Evolutionary conservation across 2,113 vertebrate genomes (phyloP), one percentile per base, ranked within the genome.

Genomic region (Smithornis capensis): DNA sequence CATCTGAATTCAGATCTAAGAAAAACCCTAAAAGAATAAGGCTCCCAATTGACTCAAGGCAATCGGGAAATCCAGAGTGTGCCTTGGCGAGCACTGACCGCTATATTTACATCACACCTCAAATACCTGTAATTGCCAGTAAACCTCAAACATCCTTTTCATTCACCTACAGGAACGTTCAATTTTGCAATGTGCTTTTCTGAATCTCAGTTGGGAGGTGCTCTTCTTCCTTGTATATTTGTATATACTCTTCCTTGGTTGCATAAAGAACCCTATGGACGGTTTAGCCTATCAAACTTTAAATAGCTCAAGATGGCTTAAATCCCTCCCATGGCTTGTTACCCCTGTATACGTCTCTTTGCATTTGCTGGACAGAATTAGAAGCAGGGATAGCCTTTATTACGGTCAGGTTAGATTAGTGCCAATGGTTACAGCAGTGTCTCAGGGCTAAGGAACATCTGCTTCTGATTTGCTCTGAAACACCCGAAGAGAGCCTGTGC

Each of bases 401-500:
- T 79, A 79, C 0, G 25, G 70, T 87, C 78, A 74, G 45, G 68
- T 80, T 57, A 76, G 63, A 81, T 89, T 50, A 94, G 90, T 8
- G 6, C 67, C 89, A 4, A 2, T 56, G n/a, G 69, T 57, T 79
- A 93, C 27, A 82, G 37, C 45, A 80, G 24, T 24, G 29, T 73
- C 78, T 81, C 49, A 73, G 53, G 83, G 80, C 83, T 74, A 79
- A 91, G 23, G 44, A 91, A 91, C 85, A 93, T 75, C 89, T 88
- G 91, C 86, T 93, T 74, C 57, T 69, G 63, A 73, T 94, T 76
- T 88, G 31, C n/a, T 73, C 65, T 85, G 44, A 78, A 90, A 87
- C 68, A 87, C 13, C 62, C 60, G 38, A 81, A 82, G 50, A 79
- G 59, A 87, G 63, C 14, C 44, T 64, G 37, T 33, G 37, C 70